These are phyloP conservation scores for Drosophila repletoides DNA, from an alignment of 1,140 invertebrate species.

Conservation along the genomic window DNA sequence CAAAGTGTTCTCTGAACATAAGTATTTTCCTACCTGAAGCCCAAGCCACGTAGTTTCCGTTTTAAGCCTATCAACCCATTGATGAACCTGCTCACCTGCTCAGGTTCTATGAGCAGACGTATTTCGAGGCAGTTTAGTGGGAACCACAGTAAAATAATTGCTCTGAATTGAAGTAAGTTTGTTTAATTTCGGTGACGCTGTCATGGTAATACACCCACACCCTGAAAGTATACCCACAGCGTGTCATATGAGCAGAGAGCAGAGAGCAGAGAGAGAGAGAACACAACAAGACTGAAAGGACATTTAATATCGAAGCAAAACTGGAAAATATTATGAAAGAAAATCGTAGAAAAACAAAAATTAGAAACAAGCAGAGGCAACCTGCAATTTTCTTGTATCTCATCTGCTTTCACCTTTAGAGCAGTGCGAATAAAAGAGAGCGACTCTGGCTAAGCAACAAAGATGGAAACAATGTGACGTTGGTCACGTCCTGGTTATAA, in stretches of 20 bases:
- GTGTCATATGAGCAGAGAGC: no score
- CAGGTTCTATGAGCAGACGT: no score
- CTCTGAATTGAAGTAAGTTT: conserved; percentile 10
- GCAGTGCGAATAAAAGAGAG: not conserved
- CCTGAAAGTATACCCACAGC: not conserved
- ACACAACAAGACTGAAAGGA: not conserved
- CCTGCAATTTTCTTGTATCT: not conserved
- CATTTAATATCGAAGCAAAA: not conserved
- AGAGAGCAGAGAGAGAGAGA: no score
- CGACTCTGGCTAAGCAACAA: not conserved
- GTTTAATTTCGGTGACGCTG: conserved; percentile 18
- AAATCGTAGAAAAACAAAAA: conserved; percentile 17
- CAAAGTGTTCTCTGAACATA: conserved; percentile 5
- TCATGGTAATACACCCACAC: conserved; percentile 7
- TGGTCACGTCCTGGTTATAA: conserved; percentile 19
- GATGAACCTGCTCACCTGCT: no score
- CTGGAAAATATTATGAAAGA: conserved; percentile 2
- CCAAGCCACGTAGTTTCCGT: not conserved
- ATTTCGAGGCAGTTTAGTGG: conserved; percentile 8
- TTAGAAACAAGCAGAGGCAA: no score
- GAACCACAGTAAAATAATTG: conserved; percentile 25
- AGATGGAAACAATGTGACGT: not conserved
- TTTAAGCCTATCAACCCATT: conserved; percentile 4
- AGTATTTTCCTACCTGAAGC: not conserved
- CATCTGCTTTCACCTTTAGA: not conserved